Evolutionary conservation across 1,140 invertebrate genomes (phyloP).

Genomic region (Aporrectodea caliginosa): DNA sequence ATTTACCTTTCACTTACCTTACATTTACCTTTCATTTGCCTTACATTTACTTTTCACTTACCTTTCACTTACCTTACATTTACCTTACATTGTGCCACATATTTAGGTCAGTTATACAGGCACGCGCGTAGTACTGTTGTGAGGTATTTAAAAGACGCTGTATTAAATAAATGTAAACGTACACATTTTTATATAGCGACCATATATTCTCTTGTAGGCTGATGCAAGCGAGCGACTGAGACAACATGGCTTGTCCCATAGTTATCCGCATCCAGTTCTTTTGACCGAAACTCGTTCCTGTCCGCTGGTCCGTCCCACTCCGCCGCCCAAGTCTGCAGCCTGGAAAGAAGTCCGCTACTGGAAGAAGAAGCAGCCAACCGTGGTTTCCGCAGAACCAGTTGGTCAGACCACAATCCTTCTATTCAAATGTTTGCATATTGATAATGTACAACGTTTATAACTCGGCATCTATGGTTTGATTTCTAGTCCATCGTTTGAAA

Average conservation of each 20-base stretch:
- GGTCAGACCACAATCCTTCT: slow-evolving; percentile 37
- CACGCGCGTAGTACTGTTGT: no score
- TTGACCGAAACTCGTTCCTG: slow-evolving; percentile 51
- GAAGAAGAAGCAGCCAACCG: slow-evolving; percentile 43
- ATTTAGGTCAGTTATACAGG: no score
- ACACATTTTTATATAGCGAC: no score
- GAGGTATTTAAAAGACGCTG: no score
- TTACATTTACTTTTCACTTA: no score
- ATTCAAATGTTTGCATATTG: not conserved
- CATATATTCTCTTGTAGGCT: slow-evolving; percentile 47
- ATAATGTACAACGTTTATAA: not conserved
- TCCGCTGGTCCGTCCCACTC: slow-evolving; percentile 51
- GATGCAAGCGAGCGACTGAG: slow-evolving; percentile 52
- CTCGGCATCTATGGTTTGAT: no score
- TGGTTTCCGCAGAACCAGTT: slow-evolving; percentile 51
- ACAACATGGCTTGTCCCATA: slow-evolving; percentile 50
- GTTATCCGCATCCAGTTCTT: slow-evolving; percentile 52
- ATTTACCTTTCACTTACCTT: no score
- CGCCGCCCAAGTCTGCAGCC: slow-evolving; percentile 48
- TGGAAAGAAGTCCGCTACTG: slow-evolving; percentile 55
- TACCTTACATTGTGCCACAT: no score
- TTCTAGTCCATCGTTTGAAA: no score
- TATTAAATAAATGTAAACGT: no score
- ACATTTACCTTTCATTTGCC: no score
- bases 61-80: no score